Conservation (phyloP, 1,140 invertebrate species). For the Eciton burchellii region DNA sequence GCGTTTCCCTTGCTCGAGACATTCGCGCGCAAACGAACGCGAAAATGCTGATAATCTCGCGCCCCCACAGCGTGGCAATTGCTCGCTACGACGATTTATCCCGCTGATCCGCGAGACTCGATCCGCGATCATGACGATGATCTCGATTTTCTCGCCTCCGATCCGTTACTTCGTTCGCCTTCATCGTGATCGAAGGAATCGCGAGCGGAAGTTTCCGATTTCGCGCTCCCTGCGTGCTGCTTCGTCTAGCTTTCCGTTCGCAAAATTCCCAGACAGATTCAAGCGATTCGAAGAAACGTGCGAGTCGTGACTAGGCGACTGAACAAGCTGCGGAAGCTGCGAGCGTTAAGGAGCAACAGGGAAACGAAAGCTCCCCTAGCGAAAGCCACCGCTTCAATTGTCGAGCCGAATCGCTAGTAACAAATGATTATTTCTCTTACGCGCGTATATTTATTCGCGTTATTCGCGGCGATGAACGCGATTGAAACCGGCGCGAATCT, state of each 20-base stretch:
- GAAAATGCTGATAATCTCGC: slow-evolving; percentile 17
- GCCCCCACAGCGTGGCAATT: not conserved
- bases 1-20: slow-evolving; percentile 1
- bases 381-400: no score
- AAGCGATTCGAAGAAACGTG: not conserved
- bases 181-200: not conserved
- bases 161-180: not conserved
- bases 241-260: not conserved
- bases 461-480: no score
- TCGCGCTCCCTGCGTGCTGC: not conserved
- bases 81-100: slow-evolving; percentile 8
- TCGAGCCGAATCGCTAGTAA: no score
- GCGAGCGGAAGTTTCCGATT: not conserved
- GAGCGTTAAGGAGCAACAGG: no score
- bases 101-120: not conserved
- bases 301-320: not conserved
- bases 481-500: no score
- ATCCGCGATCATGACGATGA: not conserved
- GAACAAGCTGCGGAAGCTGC: not conserved
- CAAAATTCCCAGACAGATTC: not conserved
- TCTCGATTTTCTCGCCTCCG: not conserved
- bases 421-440: no score
- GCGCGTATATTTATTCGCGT: no score
- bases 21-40: no score
- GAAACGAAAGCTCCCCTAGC: no score